These are phyloP conservation scores for Acanthis flammea DNA, from an alignment of 2,797 vertebrate genomes.

Conservation along the genomic window DNA sequence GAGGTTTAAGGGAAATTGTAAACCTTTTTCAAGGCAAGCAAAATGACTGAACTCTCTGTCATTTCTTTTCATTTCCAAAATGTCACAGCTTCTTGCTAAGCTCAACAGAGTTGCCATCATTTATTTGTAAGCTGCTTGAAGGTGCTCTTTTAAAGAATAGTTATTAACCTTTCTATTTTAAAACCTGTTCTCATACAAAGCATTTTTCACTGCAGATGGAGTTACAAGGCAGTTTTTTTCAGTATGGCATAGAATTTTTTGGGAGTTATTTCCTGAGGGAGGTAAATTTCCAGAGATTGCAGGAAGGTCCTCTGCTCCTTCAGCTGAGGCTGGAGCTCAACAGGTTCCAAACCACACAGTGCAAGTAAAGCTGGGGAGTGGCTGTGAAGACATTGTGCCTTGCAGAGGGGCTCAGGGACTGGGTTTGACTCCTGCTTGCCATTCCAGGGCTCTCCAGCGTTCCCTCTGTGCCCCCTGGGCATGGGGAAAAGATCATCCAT, in stretches of 20 bases:
- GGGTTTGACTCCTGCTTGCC: background rate
- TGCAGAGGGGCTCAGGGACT: background rate
- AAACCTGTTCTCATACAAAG: background rate
- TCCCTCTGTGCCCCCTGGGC: accelerated
- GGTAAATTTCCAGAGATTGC: background rate
- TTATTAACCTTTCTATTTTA: slow-evolving; percentile 41
- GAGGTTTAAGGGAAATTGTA: background rate
- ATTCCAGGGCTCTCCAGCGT: background rate
- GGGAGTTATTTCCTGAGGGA: background rate
- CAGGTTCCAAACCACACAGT: background rate
- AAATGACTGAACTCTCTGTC: slow-evolving; percentile 23
- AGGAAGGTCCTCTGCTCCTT: background rate
- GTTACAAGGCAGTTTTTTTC: background rate
- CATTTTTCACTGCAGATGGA: background rate
- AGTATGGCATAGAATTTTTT: background rate
- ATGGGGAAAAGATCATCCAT: accelerated
- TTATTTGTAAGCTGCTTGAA: slow-evolving; percentile 60
- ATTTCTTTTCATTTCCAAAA: slow-evolving; percentile 39
- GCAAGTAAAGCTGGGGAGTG: accelerated
- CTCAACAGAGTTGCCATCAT: slow-evolving; percentile 15
- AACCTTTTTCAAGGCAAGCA: slow-evolving; percentile 18
- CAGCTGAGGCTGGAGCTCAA: background rate
- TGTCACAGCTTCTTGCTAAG: slow-evolving; percentile 40
- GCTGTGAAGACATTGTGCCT: accelerated
- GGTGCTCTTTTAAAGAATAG: background rate